Base-by-base conservation (phyloP, 1,140 invertebrate genomes). In the Drosophila pseudoananassae region DNA sequence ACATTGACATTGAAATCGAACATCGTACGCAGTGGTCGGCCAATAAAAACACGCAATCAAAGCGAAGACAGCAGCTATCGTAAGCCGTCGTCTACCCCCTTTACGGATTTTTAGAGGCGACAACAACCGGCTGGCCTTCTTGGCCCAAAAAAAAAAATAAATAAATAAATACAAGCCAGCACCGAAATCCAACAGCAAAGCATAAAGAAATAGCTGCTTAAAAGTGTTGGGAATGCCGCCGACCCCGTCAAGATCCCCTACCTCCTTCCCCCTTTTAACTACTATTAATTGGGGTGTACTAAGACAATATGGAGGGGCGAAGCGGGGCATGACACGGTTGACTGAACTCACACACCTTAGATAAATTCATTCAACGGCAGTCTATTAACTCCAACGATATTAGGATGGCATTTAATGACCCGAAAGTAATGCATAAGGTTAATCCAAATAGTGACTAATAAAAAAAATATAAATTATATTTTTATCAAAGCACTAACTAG, bases 1-100 rank as follows among this genome's bases (percentile, higher is more conserved):
- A 82, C 79, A 82, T 82, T 82, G 79, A 82, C 79, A 82, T 82
- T 82, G 79, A 82, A 82, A 83, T 61, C 25, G 75, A 78, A 78
- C 53, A 72, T 70, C 66, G 66, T 47, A 58, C 36, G 50, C 49
- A 20, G 40, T 40, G 29, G 23, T 7, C 15, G 7, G 29, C 38
- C 50, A 64, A 70, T 69, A 70, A 45, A 69, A 69, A 70, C 51
- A 56, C 64, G 66, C 51, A 52, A 36, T 15, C 40, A 7, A 17
- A 52, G 17, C 17, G 17, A 52, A 31, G 15, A 23, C 56, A 64
- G 10, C 12, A 36, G 25, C 27, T 14, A 50, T 14, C 14, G 4
- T 33, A 64, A 52, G 17, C n/a, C 17, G 31, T 50, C 31, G 14
- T 52, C 23, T 60, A 29, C 36, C 15, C 57, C 49, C 47, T 15